Conservation (phyloP, 2,888 invertebrate species). For the Yponomeuta plumbellus region DNA sequence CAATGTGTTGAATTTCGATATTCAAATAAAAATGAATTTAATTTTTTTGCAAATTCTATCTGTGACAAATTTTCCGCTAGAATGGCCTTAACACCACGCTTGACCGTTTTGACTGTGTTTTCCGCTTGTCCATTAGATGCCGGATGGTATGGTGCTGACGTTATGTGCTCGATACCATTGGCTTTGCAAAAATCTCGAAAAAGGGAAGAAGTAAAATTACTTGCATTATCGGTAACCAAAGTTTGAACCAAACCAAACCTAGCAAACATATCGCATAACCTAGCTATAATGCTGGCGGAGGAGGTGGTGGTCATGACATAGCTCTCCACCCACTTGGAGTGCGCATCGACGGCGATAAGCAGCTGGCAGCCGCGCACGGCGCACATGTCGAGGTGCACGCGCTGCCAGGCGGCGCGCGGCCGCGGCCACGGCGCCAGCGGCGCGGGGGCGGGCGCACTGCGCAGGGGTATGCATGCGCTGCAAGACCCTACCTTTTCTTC, state of each 20-base stretch:
- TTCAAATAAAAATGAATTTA: constrained; percentile 22
- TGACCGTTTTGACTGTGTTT: constrained; percentile 24
- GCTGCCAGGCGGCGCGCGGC: constrained; percentile 17
- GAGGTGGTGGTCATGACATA: constrained; percentile 19
- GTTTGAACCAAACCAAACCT: constrained; percentile 20
- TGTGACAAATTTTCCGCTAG: constrained; percentile 6
- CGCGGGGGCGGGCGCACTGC: constrained; percentile 19
- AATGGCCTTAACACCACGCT: constrained; percentile 23
- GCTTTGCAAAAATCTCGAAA: constrained; percentile 19
- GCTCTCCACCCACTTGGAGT: constrained; percentile 22
- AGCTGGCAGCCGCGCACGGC: neutral
- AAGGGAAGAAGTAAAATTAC: constrained; percentile 19
- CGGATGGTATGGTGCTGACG: neutral
- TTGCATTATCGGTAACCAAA: constrained; percentile 24
- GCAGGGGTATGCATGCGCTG: constrained; percentile 17
- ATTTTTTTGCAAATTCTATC: constrained; percentile 14
- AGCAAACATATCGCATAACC: constrained; percentile 19
- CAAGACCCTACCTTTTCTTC: constrained; percentile 23
- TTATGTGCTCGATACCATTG: constrained; percentile 22
- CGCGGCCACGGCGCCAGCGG: constrained; percentile 22
- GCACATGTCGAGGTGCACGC: constrained; percentile 23
- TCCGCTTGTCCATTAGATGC: constrained; percentile 3
- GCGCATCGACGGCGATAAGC: constrained; percentile 21
- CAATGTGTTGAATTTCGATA: constrained; percentile 22
- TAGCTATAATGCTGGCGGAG: constrained; percentile 16